A percentile compares a stretch with the other conserved stretches of the same genome.
Conservation (phyloP, 2,113 vertebrate genomes). For the Daphoenositta chrysoptera region DNA sequence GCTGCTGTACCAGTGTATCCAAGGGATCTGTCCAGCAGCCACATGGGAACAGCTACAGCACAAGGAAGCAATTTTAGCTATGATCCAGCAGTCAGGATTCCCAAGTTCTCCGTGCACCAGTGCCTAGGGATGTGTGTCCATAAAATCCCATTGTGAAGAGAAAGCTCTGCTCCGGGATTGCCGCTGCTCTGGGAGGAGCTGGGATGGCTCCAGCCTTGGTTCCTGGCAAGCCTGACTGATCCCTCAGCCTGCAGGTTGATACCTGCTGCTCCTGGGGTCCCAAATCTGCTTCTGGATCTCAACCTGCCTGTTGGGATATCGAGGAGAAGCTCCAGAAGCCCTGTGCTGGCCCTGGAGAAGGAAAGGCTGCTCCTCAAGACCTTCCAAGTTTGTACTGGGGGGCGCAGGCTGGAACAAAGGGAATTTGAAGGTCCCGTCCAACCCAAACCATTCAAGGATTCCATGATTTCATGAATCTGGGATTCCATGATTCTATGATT, state of each 20-base stretch:
- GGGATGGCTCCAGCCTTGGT: neutral
- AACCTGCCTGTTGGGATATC: neutral
- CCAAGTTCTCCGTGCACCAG: neutral
- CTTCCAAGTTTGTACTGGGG: neutral
- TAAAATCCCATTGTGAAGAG: neutral
- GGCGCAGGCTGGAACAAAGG: neutral
- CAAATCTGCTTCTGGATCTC: neutral
- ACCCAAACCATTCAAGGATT: neutral
- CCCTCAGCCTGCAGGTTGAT: neutral
- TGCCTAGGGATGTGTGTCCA: neutral
- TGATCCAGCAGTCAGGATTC: neutral
- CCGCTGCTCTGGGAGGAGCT: neutral
- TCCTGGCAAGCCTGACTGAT: neutral
- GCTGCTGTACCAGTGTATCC: neutral
- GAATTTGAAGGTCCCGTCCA: neutral
- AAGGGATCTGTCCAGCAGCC: neutral
- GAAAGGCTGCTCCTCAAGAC: neutral
- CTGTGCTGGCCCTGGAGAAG: neutral
- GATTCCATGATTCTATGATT: neutral
- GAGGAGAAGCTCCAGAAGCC: neutral
- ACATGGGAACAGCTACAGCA: neutral
- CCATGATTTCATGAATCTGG: neutral
- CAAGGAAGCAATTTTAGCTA: neutral
- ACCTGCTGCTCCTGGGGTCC: neutral
- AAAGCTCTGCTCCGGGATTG: neutral